Evolutionary conservation across 2,113 vertebrate genomes (phyloP).

Genomic region (Callipepla squamata): DNA sequence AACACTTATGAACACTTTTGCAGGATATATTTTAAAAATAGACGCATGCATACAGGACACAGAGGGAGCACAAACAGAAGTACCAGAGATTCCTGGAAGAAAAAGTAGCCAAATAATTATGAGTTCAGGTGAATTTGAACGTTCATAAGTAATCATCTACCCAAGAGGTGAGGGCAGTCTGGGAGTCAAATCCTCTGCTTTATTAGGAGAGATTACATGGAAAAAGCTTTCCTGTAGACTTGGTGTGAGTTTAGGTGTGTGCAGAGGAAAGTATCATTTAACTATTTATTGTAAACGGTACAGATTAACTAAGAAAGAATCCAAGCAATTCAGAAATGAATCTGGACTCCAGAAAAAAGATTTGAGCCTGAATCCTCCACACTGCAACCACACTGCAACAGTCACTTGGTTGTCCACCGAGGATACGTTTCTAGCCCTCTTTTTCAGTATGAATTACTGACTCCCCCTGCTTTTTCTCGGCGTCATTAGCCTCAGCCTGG

Average conservation of each 20-base stretch:
- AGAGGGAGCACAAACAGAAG: background rate
- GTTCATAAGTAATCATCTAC: background rate
- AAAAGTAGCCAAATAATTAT: background rate
- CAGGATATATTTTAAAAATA: background rate
- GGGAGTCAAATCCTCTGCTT: background rate
- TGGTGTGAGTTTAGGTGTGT: background rate
- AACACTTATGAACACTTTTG: background rate
- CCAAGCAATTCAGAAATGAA: background rate
- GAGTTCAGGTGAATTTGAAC: background rate
- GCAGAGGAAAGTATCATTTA: background rate
- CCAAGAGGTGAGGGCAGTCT: background rate
- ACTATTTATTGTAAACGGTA: background rate
- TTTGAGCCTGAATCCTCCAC: background rate
- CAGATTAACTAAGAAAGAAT: background rate
- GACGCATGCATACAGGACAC: accelerated
- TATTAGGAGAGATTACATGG: background rate
- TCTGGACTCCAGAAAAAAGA: background rate
- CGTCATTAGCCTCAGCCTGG: too few species aligned
- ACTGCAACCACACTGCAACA: background rate
- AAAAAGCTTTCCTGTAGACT: background rate
- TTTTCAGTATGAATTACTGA: background rate
- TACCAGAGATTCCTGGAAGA: background rate
- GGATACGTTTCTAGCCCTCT: background rate
- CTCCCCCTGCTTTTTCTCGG: too few species aligned
- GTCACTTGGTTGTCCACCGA: background rate